A percentile compares a stretch with the other conserved stretches of the same genome.
Evolutionary conservation across 2,797 vertebrate species (phyloP).

Genomic region (Oreortyx pictus): DNA sequence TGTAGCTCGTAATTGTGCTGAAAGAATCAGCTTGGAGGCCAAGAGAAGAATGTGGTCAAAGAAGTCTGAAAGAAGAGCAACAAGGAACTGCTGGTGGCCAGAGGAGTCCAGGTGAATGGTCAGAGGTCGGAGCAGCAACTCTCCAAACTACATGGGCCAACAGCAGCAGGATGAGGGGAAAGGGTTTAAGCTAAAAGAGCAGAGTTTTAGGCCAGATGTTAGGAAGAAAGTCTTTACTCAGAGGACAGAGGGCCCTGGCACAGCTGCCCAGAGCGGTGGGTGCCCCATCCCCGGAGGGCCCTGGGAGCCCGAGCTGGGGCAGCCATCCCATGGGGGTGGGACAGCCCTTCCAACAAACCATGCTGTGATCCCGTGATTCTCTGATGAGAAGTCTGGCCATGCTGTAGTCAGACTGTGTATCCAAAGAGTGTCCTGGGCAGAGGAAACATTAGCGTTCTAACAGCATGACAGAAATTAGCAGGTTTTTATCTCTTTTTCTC

Average conservation of each 20-base stretch:
- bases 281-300: neutral
- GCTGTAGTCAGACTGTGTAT: neutral
- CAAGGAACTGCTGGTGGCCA: neutral
- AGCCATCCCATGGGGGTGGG: neutral
- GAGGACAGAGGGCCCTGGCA: neutral
- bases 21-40: neutral
- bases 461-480: neutral
- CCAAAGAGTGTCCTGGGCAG: neutral
- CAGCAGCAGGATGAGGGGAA: neutral
- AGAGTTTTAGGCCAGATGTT: neutral
- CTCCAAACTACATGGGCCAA: neutral
- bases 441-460: neutral
- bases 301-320: neutral
- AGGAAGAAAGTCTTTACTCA: neutral
- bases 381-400: neutral
- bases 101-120: neutral
- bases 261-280: neutral
- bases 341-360: neutral
- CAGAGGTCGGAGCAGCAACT: neutral
- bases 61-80: too few species aligned
- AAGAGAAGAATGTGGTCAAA: neutral
- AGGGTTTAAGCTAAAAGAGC: neutral
- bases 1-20: neutral
- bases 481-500: neutral
- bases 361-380: neutral